Percentiles rank a stretch among this genome's conserved stretches.
These are phyloP conservation scores for Leucophora obtusa DNA, from an alignment of 2,888 invertebrate genomes.

Conservation along the genomic window DNA sequence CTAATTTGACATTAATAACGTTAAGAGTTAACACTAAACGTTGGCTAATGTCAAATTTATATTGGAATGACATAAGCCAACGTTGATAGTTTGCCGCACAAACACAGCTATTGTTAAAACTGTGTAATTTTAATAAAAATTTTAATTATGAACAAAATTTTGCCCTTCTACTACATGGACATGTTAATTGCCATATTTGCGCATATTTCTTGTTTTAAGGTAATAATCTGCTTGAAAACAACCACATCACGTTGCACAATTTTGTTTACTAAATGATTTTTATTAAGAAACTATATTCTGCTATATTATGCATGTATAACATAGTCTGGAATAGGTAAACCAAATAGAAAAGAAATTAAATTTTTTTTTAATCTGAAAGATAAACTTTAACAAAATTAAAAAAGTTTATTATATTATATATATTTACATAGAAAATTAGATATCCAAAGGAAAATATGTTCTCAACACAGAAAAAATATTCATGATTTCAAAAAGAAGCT, in stretches of 20 bases:
- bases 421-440: no score
- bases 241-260: conserved; percentile 55
- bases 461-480: neutral
- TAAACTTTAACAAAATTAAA: neutral
- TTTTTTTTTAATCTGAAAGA: neutral
- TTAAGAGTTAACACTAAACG: no score
- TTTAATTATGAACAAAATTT: neutral
- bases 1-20: no score
- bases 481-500: neutral
- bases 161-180: neutral
- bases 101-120: no score
- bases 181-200: conserved; percentile 13
- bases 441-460: neutral
- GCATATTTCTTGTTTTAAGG: conserved; percentile 7
- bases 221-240: conserved; percentile 41
- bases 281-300: conserved; percentile 1
- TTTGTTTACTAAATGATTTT: neutral
- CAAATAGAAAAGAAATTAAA: neutral
- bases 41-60: no score
- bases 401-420: no score
- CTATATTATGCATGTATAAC: neutral
- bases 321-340: neutral
- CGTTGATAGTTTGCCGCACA: no score
- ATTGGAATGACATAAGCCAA: no score
- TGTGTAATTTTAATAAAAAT: no score